These are phyloP conservation scores for Venustoraphidia nigricollis DNA, from an alignment of 2,888 invertebrate genomes.

Conservation along the genomic window DNA sequence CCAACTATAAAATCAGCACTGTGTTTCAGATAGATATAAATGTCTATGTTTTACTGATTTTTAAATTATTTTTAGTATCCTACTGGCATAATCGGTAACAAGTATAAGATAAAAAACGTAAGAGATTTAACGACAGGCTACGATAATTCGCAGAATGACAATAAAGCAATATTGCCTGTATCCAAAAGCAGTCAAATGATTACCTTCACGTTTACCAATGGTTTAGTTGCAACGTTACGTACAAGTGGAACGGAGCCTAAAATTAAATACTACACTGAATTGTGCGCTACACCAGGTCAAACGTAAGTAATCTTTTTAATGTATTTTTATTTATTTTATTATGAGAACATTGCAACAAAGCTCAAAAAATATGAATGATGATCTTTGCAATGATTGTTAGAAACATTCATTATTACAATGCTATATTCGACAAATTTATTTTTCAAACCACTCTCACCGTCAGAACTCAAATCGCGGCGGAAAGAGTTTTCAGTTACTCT, in stretches of 20 bases:
- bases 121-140: slow-evolving; percentile 83
- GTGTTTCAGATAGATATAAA: no score
- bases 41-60: no score
- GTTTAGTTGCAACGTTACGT: slow-evolving; percentile 72
- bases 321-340: slow-evolving; percentile 3
- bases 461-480: no score
- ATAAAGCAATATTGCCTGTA: slow-evolving; percentile 52
- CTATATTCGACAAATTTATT: no score
- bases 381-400: no score
- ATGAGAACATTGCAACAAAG: neutral
- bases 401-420: no score
- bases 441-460: no score
- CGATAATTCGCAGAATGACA: slow-evolving; percentile 54
- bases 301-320: slow-evolving; percentile 29
- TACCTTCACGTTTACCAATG: slow-evolving; percentile 79
- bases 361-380: slow-evolving; percentile 5
- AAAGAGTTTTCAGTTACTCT: no score
- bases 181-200: slow-evolving; percentile 75
- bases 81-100: slow-evolving; percentile 39
- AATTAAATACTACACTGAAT: slow-evolving; percentile 94
- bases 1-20: no score
- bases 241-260: slow-evolving; percentile 99
- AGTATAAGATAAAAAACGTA: slow-evolving; percentile 49
- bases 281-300: slow-evolving; percentile 51
- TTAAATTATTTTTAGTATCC: slow-evolving; percentile 49